Percentiles rank a stretch among this genome's conserved stretches.
Evolutionary conservation across 2,113 vertebrate genomes (phyloP).

Genomic region (Bucco capensis): DNA sequence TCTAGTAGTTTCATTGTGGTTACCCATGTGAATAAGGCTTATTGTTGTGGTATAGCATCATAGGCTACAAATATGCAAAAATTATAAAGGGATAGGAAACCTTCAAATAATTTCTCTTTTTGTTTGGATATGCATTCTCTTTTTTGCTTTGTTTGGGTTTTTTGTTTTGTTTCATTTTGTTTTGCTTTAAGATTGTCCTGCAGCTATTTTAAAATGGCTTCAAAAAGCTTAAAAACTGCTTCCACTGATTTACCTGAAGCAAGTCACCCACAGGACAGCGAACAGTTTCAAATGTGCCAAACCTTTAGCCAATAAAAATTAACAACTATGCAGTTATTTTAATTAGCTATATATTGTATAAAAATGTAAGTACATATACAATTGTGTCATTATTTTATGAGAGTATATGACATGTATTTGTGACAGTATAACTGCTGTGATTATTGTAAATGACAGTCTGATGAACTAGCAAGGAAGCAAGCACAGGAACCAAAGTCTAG

Average conservation of each 20-base stretch:
- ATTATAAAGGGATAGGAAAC: conserved; percentile 43
- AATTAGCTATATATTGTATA: neutral
- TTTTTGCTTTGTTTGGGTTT: neutral
- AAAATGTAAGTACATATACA: neutral
- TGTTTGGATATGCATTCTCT: neutral
- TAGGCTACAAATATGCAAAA: conserved; percentile 35
- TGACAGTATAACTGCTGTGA: neutral
- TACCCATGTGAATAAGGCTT: conserved; percentile 36
- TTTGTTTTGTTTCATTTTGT: neutral
- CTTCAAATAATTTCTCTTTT: conserved; percentile 28
- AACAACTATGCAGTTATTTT: neutral
- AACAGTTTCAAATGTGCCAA: neutral
- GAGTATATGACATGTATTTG: neutral
- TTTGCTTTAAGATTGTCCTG: neutral
- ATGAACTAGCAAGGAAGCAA: neutral
- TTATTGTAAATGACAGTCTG: neutral
- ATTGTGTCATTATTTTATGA: neutral
- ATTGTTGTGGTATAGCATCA: conserved; percentile 44
- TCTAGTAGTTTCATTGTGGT: conserved; percentile 45
- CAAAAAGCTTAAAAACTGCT: neutral
- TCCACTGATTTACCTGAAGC: neutral
- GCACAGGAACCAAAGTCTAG: neutral
- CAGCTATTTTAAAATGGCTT: neutral
- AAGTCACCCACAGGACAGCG: neutral
- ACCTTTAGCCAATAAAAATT: neutral